Base-by-base conservation (phyloP, 2,113 vertebrate genomes). In the Platanista minor region DNA sequence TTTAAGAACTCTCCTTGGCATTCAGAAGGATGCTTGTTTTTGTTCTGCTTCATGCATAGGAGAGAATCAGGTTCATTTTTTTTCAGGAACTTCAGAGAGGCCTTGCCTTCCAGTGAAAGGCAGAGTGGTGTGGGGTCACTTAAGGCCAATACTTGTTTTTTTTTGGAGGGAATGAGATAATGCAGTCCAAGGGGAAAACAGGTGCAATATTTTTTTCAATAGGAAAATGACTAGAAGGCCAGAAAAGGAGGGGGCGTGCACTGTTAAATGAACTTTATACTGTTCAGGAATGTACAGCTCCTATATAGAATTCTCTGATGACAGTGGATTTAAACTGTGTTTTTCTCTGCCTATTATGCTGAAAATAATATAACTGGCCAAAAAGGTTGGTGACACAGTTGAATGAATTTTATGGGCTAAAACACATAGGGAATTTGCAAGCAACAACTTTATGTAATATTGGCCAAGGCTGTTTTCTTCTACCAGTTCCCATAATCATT, bases 31-130 rank as follows among this genome's bases (percentile, higher is more conserved):
- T 7, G 10, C 33, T 85, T 5, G 17, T 61, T 95, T 96, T 86
- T 94, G 66, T 92, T 92, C 11, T 75, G n/a, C 10, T 87, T 95
- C 59, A 39, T 54, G 17, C 62, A 18, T n/a, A 74, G 43, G 8
- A 93, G 77, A 96, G 14, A 87, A 91, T 64, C 20, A 43, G n/a
- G 7, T 43, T 92, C 57, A 92, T 96, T 96, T 89, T 91, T 91
- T 93, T 89, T 91, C 36, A 80, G 33, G 29, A 87, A 91, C 8
- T 91, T 14, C 31, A 69, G 74, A 23, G 82, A 91, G 21, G 8
- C 6, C 31, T 72, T 59, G 36, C 29, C 36, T 97, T 89, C 31
- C 36, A 72, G 17, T 46, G 66, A 93, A 95, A 72, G 36, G 21
- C 31, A 8, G 23, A 31, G 36, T 90, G 61, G 29, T 66, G 1